Base-by-base conservation (phyloP, 1,140 invertebrate species). In the Hyphantria cunea region DNA sequence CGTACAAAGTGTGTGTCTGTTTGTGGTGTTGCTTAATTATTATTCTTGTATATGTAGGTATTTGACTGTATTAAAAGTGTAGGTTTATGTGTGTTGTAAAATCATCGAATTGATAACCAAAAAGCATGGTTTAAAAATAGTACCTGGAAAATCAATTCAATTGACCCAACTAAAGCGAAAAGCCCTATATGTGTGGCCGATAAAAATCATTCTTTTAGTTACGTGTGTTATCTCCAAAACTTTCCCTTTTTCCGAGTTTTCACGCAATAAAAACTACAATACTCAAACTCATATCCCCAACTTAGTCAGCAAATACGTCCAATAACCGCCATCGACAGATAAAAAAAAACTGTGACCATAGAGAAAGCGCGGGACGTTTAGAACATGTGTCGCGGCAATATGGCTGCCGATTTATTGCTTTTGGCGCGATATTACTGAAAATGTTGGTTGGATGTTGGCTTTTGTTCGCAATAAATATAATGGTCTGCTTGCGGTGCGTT, bases 291-390 rank as follows among this genome's bases (percentile, higher is more conserved):
- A 25, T 31, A 48, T 15, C 39, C 17, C 32, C 44, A 63, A 63
- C 60, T 54, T 63, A 47, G 55, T 66, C 64, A 60, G 64, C 64
- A 31, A 13, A 49, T 41, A 53, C 34, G 53, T 59, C 55, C 55
- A 66, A 66, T 66, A 66, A 60, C 33, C 17, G 17, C 1, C 48
- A 52, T 51, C 25, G 12, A 25, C 49, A 55, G 32, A 58, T 48
- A 52, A 52, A 65, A 65, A 64, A 65, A 64, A 45, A 25, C 17
- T 55, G 17, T 58, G 15, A 55, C 41, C 63, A 65, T 65, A 65
- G 63, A 65, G 54, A 65, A 65, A 52, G 54, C 53, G 63, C 53
- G 47, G 25, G 45, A 39, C 63, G 42, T 65, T 65, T 31, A 12
- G 37, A 52, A 65, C 63, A 65, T 42, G 52, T 65, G 63, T 44